These are phyloP conservation scores for Germaria angustata DNA, from an alignment of 2,888 invertebrate genomes.

Conservation along the genomic window DNA sequence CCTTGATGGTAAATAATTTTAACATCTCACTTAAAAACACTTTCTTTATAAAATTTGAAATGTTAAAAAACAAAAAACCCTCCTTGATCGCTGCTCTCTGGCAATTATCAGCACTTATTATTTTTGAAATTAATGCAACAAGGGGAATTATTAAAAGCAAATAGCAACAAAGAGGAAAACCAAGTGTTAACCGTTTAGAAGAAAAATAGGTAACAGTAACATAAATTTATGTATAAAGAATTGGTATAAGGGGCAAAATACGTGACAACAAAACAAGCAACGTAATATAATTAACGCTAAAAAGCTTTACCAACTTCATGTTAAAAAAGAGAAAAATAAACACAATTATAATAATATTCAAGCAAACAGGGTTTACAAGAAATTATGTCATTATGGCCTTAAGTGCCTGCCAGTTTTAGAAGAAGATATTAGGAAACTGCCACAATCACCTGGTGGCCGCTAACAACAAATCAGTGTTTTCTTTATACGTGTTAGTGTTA, in stretches of 20 bases:
- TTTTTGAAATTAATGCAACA: slow-evolving; percentile 23
- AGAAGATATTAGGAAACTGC: slow-evolving; percentile 49
- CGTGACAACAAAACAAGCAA: background rate
- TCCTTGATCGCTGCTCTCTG: background rate
- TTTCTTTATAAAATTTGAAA: background rate
- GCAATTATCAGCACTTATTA: slow-evolving; percentile 48
- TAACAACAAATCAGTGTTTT: background rate
- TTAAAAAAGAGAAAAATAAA: background rate
- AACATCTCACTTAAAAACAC: background rate
- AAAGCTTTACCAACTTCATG: background rate
- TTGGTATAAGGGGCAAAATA: background rate
- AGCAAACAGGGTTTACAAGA: background rate
- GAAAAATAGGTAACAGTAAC: background rate
- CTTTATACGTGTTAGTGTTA: background rate
- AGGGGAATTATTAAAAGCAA: slow-evolving; percentile 3
- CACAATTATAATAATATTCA: background rate
- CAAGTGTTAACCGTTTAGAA: slow-evolving; percentile 24
- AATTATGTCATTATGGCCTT: slow-evolving; percentile 62
- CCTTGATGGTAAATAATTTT: slow-evolving; percentile 9
- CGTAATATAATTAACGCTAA: background rate
- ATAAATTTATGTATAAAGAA: background rate
- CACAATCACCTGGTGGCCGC: slow-evolving; percentile 39
- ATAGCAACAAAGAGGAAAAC: background rate
- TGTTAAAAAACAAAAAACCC: background rate
- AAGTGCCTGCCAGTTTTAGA: slow-evolving; percentile 55